Evolutionary conservation across 2,797 vertebrate genomes (phyloP).

Genomic region (Gymnothorax javanicus): DNA sequence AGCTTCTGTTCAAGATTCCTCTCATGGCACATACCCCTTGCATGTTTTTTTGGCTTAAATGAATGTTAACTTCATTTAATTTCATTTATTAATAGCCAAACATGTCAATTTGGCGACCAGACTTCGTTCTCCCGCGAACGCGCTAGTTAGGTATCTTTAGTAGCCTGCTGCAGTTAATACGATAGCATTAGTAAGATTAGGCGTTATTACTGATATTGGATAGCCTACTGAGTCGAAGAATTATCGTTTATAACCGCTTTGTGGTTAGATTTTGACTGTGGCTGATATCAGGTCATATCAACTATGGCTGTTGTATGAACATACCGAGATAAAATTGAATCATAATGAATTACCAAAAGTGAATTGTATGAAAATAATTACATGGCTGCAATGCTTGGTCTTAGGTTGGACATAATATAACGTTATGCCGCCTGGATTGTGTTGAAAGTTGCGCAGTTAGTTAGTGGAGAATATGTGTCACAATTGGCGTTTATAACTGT

Average conservation of each 20-base stretch:
- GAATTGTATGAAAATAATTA: background rate
- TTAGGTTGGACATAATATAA: too few relatives aligned
- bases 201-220: background rate
- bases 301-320: background rate
- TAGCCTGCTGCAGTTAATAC: background rate
- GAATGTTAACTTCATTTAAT: background rate
- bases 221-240: background rate
- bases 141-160: background rate
- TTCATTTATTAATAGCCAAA: background rate
- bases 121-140: too few relatives aligned
- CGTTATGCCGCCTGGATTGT: background rate
- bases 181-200: background rate
- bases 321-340: too few relatives aligned
- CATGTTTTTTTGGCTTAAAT: background rate
- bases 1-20: background rate
- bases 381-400: background rate
- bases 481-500: background rate
- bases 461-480: background rate
- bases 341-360: background rate
- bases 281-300: background rate
- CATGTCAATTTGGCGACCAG: too few relatives aligned
- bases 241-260: slow-evolving; percentile 2
- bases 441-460: background rate
- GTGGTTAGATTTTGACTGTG: slow-evolving; percentile 4
- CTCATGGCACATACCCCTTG: background rate